Base-by-base conservation (phyloP, 2,888 invertebrate species). In the Caenorhabditis sp. region DNA sequence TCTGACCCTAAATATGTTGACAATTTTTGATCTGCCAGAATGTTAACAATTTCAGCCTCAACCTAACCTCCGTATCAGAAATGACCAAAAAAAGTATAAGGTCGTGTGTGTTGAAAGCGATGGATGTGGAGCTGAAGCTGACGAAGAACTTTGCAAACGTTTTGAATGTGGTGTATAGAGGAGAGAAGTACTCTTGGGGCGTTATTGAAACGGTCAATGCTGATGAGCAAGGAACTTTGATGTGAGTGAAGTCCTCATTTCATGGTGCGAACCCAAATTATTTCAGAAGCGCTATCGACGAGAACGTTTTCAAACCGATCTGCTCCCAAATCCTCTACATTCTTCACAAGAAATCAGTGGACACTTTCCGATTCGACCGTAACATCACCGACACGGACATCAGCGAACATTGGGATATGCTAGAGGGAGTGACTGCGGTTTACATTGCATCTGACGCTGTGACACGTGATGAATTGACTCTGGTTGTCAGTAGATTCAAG, bases 11-110 rank as follows among this genome's bases (percentile, higher is more conserved):
- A n/a, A n/a, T n/a, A n/a, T n/a, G n/a, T n/a, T n/a, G n/a, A n/a
- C n/a, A n/a, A n/a, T n/a, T n/a, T n/a, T n/a, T n/a, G n/a, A n/a
- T n/a, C n/a, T n/a, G n/a, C n/a, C n/a, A n/a, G n/a, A n/a, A n/a
- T n/a, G n/a, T n/a, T n/a, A n/a, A n/a, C n/a, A n/a, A n/a, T 51
- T 51, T 8, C 51, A 51, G 51, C n/a, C 51, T 51, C 22, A 51
- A 51, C 22, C 51, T 51, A 10, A 51, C 22, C 3, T 10, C 8
- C 8, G 22, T 22, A n/a, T 51, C 51, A 19, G 22, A 51, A 22
- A 19, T 7, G 22, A 22, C 51, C 19, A 19, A 51, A 10, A 6
- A 19, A 10, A n/a, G 22, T 22, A 24, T 51, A 1, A 19, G 51
- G 2, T 51, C 22, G 7, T 51, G 51, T 22, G 51, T 24, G 10